Percentiles rank a stretch among this genome's conserved stretches.
phyloP scores from a whole-genome alignment of 2,113 vertebrate species.

The Silurus meridionalis region DNA sequence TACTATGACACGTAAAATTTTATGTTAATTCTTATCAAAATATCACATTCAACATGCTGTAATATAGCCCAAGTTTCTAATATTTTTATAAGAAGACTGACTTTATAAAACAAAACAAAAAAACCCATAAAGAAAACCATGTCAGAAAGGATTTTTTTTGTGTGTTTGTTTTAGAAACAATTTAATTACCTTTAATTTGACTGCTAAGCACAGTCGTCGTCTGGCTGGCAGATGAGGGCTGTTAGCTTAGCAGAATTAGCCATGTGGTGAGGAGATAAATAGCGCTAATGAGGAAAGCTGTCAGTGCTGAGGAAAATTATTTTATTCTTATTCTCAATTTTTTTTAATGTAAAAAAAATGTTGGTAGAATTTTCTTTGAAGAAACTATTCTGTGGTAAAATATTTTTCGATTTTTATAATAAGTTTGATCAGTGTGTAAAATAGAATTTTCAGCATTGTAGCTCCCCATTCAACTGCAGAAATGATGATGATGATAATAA shows the following conservation, averaged over 20 bases:
- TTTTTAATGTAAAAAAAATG: too few species aligned
- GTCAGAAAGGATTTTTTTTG: too few species aligned
- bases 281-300: constrained; percentile 30
- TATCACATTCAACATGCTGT: background rate
- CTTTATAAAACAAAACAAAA: background rate
- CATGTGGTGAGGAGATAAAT: constrained; percentile 27
- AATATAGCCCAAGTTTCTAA: background rate
- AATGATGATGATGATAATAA: background rate
- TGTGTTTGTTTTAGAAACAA: background rate
- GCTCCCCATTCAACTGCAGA: background rate
- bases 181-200: background rate
- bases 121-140: background rate
- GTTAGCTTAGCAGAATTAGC: constrained; percentile 25
- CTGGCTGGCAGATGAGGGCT: constrained; percentile 14
- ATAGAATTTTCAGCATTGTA: background rate
- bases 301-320: background rate
- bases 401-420: too few species aligned
- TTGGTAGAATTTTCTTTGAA: too few species aligned
- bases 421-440: too few species aligned
- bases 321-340: too few species aligned
- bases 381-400: too few species aligned
- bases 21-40: background rate
- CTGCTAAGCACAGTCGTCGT: background rate
- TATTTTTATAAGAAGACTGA: background rate
- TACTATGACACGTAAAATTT: background rate